Percentiles rank a stretch among this genome's conserved stretches.
Conservation (phyloP, 2,888 invertebrate genomes). For the Drosophila austrosaltans region DNA sequence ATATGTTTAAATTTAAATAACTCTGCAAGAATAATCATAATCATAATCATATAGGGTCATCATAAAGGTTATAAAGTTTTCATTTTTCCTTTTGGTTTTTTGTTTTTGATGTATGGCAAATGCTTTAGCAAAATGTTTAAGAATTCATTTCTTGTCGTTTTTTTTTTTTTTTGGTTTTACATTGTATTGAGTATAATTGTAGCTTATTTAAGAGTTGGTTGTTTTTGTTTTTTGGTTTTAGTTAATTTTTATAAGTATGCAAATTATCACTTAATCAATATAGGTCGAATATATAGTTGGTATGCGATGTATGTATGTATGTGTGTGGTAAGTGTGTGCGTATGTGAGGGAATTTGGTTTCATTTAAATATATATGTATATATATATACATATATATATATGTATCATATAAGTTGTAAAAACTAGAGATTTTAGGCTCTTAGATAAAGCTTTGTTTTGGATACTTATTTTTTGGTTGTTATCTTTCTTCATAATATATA, state of each 20-base stretch:
- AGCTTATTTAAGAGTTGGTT: conserved; percentile 64
- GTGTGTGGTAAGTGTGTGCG: conserved; percentile 57
- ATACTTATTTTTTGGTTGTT: conserved; percentile 11
- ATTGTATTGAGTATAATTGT: conserved; percentile 61
- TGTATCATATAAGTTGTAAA: conserved; percentile 36
- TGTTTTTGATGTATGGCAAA: conserved; percentile 56
- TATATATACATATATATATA: conserved; percentile 27
- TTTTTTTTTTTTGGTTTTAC: conserved; percentile 28
- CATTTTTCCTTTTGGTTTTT: background rate
- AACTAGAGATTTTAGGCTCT: conserved; percentile 71
- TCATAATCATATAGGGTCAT: conserved; percentile 35
- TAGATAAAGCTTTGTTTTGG: conserved; percentile 61
- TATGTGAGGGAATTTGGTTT: conserved; percentile 31
- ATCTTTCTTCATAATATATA: conserved; percentile 19
- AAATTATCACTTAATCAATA: conserved; percentile 77
- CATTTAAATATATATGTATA: conserved; percentile 53
- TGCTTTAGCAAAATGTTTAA: conserved; percentile 55
- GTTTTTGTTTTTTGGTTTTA: conserved; percentile 48
- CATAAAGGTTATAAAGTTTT: conserved; percentile 22
- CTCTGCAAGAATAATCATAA: conserved; percentile 48
- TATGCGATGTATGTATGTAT: conserved; percentile 70
- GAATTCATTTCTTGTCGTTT: conserved; percentile 20
- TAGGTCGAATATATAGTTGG: conserved; percentile 48
- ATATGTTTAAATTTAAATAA: conserved; percentile 59
- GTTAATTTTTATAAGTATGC: conserved; percentile 62